phyloP scores from a whole-genome alignment of 2,113 vertebrate species.

The Phaethon lepturus region DNA sequence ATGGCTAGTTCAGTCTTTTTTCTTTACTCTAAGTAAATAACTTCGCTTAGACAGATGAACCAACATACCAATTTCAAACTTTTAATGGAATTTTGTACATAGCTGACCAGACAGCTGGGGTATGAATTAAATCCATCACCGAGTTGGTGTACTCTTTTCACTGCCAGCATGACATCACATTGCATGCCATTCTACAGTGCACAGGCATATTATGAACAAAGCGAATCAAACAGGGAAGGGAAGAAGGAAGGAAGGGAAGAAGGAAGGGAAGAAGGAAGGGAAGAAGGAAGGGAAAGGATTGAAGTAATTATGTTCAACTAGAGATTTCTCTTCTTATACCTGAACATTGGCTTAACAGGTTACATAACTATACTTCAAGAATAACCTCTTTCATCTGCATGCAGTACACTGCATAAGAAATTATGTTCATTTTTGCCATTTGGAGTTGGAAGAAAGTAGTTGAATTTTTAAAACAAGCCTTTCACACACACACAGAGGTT shows the following conservation, averaged over 20 bases:
- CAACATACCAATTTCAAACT: background rate
- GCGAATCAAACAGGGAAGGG: background rate
- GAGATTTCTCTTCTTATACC: background rate
- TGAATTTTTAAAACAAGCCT: background rate
- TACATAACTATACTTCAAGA: slow-evolving; percentile 8
- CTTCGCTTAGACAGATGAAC: background rate
- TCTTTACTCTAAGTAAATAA: background rate
- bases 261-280: background rate
- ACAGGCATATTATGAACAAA: background rate
- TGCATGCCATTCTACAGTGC: background rate
- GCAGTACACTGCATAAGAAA: background rate
- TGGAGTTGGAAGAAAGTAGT: background rate
- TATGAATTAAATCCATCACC: background rate
- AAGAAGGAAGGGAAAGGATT: background rate
- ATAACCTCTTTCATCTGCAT: slow-evolving; percentile 9
- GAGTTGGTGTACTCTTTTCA: background rate
- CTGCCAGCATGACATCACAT: background rate
- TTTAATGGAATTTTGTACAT: background rate
- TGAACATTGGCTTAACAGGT: slow-evolving; percentile 3
- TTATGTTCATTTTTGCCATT: background rate
- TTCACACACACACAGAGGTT: background rate
- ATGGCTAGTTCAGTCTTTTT: background rate
- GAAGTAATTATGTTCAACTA: background rate
- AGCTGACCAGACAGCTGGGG: background rate
- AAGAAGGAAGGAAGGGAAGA: background rate